phyloP scores from a whole-genome alignment of 1,140 invertebrate species.

The Drosophila grimshawi region DNA sequence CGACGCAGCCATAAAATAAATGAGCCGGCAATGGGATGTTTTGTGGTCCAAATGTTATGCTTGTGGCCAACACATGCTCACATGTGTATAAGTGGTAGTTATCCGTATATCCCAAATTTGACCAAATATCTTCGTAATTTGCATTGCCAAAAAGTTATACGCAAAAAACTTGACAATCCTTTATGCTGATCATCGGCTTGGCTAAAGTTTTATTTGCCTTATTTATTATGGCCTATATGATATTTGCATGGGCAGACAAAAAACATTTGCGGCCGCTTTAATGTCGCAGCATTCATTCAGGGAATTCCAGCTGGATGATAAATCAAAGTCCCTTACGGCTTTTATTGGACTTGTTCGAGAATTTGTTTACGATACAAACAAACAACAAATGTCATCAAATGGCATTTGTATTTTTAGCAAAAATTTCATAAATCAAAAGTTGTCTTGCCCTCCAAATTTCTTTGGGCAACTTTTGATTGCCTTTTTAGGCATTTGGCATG shows the following conservation, averaged over 20 bases:
- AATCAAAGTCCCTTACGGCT: slow-evolving; percentile 53
- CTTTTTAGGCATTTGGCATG: slow-evolving; percentile 47
- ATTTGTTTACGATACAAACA: slow-evolving; percentile 56
- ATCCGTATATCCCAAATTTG: slow-evolving; percentile 1
- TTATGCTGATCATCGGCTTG: slow-evolving; percentile 30
- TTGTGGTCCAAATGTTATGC: slow-evolving; percentile 31
- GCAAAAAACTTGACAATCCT: slow-evolving; percentile 43
- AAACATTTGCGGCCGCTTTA: slow-evolving; percentile 59
- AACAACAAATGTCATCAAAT: slow-evolving; percentile 73
- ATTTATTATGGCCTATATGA: slow-evolving; percentile 73
- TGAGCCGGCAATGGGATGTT: slow-evolving; percentile 68
- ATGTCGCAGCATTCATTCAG: slow-evolving; percentile 56
- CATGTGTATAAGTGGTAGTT: slow-evolving; percentile 13
- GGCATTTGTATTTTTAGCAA: slow-evolving; percentile 78
- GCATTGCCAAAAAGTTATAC: slow-evolving; percentile 51
- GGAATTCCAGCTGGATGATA: slow-evolving; percentile 51
- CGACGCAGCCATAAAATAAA: slow-evolving; percentile 79
- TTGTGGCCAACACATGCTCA: slow-evolving; percentile 40
- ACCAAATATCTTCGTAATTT: slow-evolving; percentile 41
- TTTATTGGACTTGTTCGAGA: slow-evolving; percentile 80
- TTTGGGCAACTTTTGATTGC: slow-evolving; percentile 75
- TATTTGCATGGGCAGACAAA: slow-evolving; percentile 45
- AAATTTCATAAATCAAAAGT: slow-evolving; percentile 82
- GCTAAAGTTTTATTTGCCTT: slow-evolving; percentile 59
- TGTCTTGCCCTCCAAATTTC: slow-evolving; percentile 51